Evolutionary conservation across 2,888 invertebrate genomes (phyloP).

Genomic region (Himalopsyche tibetana): DNA sequence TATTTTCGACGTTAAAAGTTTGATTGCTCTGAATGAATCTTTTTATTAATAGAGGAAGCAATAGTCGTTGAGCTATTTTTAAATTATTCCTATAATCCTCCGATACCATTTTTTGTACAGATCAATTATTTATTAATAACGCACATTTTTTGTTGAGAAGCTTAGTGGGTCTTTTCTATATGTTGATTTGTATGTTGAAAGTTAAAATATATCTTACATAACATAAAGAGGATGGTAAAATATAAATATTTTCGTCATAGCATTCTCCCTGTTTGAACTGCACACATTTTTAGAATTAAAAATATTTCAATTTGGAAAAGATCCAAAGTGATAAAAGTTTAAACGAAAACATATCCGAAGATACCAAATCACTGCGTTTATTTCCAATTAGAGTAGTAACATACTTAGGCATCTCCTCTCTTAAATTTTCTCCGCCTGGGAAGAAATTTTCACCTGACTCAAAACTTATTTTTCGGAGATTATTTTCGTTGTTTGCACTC

Average conservation of each 20-base stretch:
- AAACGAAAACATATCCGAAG: constrained; percentile 38
- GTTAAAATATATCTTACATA: no score
- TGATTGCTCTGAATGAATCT: no score
- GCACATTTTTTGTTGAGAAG: no score
- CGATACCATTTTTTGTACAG: no score
- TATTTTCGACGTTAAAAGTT: no score
- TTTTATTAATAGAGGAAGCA: no score
- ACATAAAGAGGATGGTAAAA: no score
- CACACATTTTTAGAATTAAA: background rate
- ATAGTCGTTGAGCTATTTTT: no score
- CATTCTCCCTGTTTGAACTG: background rate
- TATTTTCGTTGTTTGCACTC: constrained; percentile 42
- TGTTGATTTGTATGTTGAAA: no score
- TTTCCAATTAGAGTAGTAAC: constrained; percentile 30
- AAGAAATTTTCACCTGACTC: constrained; percentile 36
- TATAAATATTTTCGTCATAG: background rate
- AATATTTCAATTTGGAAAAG: constrained; percentile 33
- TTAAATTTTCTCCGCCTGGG: background rate
- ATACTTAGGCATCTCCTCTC: background rate
- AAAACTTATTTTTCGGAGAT: constrained; percentile 23
- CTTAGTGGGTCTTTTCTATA: no score
- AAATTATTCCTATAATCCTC: no score
- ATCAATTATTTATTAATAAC: no score
- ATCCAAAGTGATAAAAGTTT: constrained; percentile 32
- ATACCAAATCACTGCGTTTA: constrained; percentile 42